phyloP scores from a whole-genome alignment of 2,113 vertebrate genomes.

The Catharus minimus region DNA sequence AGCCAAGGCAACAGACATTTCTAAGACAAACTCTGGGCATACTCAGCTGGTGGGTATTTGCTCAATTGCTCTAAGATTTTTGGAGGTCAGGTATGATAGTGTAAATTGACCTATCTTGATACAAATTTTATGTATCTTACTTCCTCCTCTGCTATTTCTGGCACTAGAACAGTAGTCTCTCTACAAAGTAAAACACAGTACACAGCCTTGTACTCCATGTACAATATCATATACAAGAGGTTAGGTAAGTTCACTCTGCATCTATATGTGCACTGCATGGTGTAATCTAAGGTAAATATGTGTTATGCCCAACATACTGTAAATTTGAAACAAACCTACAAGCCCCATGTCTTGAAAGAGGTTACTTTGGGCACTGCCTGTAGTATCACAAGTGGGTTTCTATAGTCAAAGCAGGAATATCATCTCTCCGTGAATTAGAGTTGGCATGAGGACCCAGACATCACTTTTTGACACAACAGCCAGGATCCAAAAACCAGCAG shows the following conservation, averaged over 20 bases:
- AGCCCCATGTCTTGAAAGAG: background rate
- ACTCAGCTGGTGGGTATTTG: background rate
- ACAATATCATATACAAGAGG: background rate
- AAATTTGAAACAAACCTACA: background rate
- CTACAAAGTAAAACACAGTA: background rate
- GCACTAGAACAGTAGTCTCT: background rate
- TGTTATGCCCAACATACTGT: no score
- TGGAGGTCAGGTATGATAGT: background rate
- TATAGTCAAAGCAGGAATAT: background rate
- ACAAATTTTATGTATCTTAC: background rate
- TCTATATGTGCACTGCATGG: accelerated
- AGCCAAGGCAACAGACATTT: background rate
- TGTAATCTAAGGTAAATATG: background rate
- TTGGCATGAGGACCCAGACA: background rate
- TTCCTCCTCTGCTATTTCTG: background rate
- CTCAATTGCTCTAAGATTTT: background rate
- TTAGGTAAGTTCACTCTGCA: background rate
- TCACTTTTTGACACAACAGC: background rate
- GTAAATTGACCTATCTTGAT: background rate
- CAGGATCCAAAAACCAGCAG: background rate
- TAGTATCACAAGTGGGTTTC: background rate
- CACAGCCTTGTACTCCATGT: background rate
- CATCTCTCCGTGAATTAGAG: background rate
- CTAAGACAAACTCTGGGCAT: background rate
- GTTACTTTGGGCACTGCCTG: background rate